phyloP scores from a whole-genome alignment of 2,113 vertebrate genomes.

The Desmodus rotundus region DNA sequence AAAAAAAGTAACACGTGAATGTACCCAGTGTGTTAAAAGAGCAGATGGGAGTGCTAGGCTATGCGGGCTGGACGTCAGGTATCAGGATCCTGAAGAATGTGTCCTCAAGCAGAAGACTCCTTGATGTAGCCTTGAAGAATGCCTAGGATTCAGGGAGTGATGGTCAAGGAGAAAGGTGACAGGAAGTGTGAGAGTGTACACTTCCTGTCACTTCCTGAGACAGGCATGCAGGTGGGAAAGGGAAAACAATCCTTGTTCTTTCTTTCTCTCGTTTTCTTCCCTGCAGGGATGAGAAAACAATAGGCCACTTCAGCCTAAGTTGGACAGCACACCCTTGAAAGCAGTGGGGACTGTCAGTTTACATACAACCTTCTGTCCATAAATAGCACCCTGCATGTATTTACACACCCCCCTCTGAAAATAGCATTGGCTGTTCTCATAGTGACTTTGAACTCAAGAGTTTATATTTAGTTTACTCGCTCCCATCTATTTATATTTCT shows the following conservation, averaged over 20 bases:
- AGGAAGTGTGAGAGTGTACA: accelerated
- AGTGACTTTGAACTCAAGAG: slow-evolving; percentile 59
- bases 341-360: not conserved
- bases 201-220: too few relatives aligned
- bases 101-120: not conserved
- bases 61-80: too few relatives aligned
- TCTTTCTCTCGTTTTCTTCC: not conserved
- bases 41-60: too few relatives aligned
- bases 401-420: slow-evolving; percentile 47
- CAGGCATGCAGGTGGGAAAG: accelerated
- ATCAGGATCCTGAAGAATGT: not conserved
- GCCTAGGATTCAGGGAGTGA: accelerated
- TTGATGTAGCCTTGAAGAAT: not conserved
- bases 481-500: slow-evolving; percentile 62
- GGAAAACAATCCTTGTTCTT: too few relatives aligned
- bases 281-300: not conserved
- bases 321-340: not conserved
- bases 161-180: not conserved
- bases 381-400: slow-evolving; percentile 32
- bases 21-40: not conserved
- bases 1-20: accelerated
- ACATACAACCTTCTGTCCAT: slow-evolving; percentile 30
- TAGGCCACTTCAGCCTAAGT: not conserved
- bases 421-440: slow-evolving; percentile 51
- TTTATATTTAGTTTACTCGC: slow-evolving; percentile 70